These are phyloP conservation scores for Oreochromis tanganicae DNA, from an alignment of 2,113 vertebrate genomes.

Conservation along the genomic window DNA sequence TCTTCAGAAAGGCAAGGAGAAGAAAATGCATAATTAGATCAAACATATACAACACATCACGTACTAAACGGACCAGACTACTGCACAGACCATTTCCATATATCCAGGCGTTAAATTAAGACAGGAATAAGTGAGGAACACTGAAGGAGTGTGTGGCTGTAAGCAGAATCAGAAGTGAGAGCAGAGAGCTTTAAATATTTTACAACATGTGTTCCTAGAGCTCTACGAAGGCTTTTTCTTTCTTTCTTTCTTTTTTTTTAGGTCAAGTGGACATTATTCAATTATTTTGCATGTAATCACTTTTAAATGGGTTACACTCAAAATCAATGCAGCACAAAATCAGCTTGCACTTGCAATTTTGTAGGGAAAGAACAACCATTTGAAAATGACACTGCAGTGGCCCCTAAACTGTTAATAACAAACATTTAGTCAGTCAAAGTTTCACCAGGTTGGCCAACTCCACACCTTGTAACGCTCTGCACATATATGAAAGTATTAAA, in stretches of 20 bases:
- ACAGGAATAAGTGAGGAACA: not conserved
- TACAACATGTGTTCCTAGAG: not conserved
- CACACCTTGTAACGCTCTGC: not conserved
- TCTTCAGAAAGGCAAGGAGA: not conserved
- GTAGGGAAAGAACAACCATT: not conserved
- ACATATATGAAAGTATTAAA: not conserved
- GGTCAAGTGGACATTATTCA: slow-evolving; percentile 5
- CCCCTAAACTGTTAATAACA: not conserved
- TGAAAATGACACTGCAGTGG: not conserved
- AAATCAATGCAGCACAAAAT: not conserved
- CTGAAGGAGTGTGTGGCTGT: not conserved
- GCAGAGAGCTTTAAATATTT: slow-evolving; percentile 3
- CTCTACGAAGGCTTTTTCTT: not conserved
- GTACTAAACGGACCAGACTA: not conserved
- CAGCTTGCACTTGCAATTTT: not conserved
- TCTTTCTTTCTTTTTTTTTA: not conserved
- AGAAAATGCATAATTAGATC: not conserved
- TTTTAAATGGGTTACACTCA: not conserved
- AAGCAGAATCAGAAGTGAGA: not conserved
- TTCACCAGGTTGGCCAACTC: not conserved
- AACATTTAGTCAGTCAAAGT: not conserved
- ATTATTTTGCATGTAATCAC: not conserved
- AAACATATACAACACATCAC: not conserved
- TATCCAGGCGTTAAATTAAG: not conserved
- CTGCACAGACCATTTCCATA: not conserved